Conservation (phyloP, 2,888 invertebrate species). For the Piscicola geometra region DNA sequence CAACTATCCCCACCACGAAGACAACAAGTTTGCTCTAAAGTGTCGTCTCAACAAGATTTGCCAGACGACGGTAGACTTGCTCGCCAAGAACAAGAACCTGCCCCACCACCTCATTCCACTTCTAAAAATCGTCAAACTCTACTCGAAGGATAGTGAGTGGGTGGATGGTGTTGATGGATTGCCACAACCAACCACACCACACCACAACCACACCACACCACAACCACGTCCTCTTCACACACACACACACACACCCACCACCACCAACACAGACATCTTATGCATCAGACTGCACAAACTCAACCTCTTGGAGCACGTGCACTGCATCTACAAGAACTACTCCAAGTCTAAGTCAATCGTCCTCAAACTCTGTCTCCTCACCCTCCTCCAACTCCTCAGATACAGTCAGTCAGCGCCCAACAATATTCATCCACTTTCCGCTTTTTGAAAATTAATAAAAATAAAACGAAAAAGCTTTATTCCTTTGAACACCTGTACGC, state of each 20-base stretch:
- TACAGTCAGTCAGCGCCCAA: no score
- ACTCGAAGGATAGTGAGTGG: slow-evolving; percentile 12
- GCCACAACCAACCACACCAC: no score
- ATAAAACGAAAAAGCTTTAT: no score
- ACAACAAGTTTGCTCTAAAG: slow-evolving; percentile 20
- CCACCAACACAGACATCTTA: not conserved
- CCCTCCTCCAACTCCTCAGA: slow-evolving; percentile 19
- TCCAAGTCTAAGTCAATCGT: slow-evolving; percentile 2
- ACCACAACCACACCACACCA: no score
- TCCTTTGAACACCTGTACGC: no score
- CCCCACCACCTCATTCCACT: not conserved
- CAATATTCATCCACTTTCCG: no score
- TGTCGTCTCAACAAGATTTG: not conserved
- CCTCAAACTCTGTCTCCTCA: slow-evolving; percentile 20
- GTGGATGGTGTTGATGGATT: no score
- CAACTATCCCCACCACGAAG: no score
- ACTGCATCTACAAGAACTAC: slow-evolving; percentile 6
- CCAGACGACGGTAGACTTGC: not conserved
- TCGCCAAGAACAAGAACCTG: not conserved
- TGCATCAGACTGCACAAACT: not conserved
- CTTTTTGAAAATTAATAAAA: no score
- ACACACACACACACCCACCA: no score
- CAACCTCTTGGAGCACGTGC: not conserved
- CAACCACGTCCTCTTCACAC: no score
- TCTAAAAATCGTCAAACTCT: slow-evolving; percentile 21